These are phyloP conservation scores for Genyomyrus donnyi DNA, from an alignment of 2,113 vertebrate species.

Conservation along the genomic window DNA sequence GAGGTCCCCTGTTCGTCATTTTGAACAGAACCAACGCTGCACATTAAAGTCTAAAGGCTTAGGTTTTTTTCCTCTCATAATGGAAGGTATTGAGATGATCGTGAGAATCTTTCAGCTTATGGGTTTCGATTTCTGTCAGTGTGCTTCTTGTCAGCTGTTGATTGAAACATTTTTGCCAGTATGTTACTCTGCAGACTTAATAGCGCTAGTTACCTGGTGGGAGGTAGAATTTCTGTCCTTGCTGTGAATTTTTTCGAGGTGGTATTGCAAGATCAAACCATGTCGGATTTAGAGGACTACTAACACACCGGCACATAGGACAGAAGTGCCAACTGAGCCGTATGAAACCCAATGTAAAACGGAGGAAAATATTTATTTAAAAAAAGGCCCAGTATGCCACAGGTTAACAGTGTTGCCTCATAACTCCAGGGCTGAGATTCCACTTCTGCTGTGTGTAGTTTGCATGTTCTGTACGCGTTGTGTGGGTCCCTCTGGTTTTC, in stretches of 20 bases:
- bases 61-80: background rate
- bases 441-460: background rate
- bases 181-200: background rate
- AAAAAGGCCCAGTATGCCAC: background rate
- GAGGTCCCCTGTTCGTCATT: background rate
- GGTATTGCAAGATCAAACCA: background rate
- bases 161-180: background rate
- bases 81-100: background rate
- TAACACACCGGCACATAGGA: background rate
- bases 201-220: background rate
- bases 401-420: background rate
- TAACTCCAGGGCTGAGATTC: background rate
- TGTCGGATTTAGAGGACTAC: background rate
- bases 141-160: slow-evolving; percentile 2
- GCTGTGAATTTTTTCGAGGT: background rate
- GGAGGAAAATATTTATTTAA: background rate
- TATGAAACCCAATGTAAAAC: background rate
- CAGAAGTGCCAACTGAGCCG: background rate
- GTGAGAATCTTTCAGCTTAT: slow-evolving; percentile 1
- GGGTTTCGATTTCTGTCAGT: slow-evolving; percentile 22
- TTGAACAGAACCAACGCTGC: background rate
- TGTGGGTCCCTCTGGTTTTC: background rate
- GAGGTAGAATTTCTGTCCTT: background rate
- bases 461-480: background rate
- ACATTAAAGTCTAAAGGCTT: background rate